phyloP scores from a whole-genome alignment of 2,888 invertebrate species.

The Drepanosiphum platanoidis region DNA sequence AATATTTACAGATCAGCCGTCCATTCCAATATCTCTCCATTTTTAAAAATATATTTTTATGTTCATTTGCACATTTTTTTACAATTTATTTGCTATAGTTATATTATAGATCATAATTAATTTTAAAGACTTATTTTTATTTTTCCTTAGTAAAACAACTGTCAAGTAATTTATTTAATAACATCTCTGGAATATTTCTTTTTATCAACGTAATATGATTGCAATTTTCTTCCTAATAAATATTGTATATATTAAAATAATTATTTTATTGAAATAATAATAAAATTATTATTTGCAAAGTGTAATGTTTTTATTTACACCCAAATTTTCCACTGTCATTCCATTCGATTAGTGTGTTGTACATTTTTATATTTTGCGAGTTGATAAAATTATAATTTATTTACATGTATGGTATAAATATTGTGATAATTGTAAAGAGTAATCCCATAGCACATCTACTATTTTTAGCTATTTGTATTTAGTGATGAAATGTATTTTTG shows the following conservation, averaged over 20 bases:
- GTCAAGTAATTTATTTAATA: neutral
- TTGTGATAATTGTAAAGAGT: too few relatives aligned
- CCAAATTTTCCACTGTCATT: neutral
- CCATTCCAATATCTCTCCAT: slow-evolving; percentile 23
- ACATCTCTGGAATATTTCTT: neutral
- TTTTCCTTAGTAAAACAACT: slow-evolving; percentile 1
- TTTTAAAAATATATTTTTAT: slow-evolving; percentile 27
- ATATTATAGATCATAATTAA: neutral
- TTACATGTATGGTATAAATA: too few relatives aligned
- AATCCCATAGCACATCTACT: too few relatives aligned
- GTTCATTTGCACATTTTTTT: slow-evolving; percentile 41
- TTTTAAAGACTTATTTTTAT: neutral
- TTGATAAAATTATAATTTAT: neutral
- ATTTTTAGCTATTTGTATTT: too few relatives aligned
- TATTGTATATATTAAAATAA: slow-evolving; percentile 30
- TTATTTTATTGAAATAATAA: slow-evolving; percentile 3
- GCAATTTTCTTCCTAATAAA: slow-evolving; percentile 24
- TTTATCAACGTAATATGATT: neutral
- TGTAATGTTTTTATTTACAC: neutral
- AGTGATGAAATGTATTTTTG: too few relatives aligned
- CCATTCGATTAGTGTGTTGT: neutral
- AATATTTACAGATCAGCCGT: slow-evolving; percentile 47
- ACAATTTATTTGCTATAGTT: neutral
- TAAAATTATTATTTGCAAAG: neutral
- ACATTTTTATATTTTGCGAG: neutral